Percentiles rank a stretch among this genome's conserved stretches.
These are phyloP conservation scores for Intoshia linei DNA, from an alignment of 1,140 invertebrate genomes.

Conservation along the genomic window DNA sequence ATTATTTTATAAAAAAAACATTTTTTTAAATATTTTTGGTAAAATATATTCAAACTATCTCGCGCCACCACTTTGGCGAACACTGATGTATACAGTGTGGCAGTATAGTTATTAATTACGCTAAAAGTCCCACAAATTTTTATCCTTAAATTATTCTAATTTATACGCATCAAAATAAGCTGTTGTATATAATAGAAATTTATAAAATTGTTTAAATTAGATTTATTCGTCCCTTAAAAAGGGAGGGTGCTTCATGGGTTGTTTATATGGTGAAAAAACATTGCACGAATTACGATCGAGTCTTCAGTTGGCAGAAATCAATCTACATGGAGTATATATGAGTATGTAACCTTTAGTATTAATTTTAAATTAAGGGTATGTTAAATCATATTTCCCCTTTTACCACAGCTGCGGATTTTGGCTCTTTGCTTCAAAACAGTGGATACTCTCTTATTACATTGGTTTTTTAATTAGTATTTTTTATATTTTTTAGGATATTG, in stretches of 20 bases:
- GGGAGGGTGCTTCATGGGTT: slow-evolving; percentile 65
- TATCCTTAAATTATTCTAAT: too few species aligned
- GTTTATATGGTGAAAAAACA: slow-evolving; percentile 79
- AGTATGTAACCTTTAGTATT: slow-evolving; percentile 5
- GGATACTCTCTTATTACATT: slow-evolving; percentile 62
- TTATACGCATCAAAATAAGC: too few species aligned
- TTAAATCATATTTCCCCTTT: slow-evolving; percentile 75
- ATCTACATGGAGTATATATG: slow-evolving; percentile 48
- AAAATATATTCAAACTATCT: too few species aligned
- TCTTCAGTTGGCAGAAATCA: slow-evolving; percentile 62
- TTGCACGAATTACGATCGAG: slow-evolving; percentile 59
- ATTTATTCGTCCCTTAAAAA: slow-evolving; percentile 33
- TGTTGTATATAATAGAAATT: too few species aligned
- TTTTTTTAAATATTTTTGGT: too few species aligned
- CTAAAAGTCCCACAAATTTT: too few species aligned
- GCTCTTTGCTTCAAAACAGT: slow-evolving; percentile 39
- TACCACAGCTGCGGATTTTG: slow-evolving; percentile 42
- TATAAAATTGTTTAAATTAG: slow-evolving; percentile 10
- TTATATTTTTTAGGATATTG: slow-evolving; percentile 32
- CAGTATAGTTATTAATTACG: too few species aligned
- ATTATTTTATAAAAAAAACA: too few species aligned
- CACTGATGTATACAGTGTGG: too few species aligned
- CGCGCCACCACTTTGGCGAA: too few species aligned
- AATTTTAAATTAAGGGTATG: slow-evolving; percentile 31
- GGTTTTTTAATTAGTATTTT: neutral